These are phyloP conservation scores for Fopius arisanus DNA, from an alignment of 1,140 invertebrate species.

Conservation along the genomic window DNA sequence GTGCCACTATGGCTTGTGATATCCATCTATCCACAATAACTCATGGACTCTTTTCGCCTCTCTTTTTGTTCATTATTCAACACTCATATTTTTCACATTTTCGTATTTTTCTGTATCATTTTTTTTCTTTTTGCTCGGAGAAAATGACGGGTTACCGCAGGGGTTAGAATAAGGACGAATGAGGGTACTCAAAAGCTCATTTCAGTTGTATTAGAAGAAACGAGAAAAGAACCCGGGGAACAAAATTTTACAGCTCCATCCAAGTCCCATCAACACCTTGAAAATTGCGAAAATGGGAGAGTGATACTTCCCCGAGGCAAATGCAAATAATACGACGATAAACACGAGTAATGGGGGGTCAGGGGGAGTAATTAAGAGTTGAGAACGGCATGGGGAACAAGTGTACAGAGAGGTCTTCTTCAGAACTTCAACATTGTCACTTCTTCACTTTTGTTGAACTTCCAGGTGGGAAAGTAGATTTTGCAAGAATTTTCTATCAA, in stretches of 20 bases:
- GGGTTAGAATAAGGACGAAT: background rate
- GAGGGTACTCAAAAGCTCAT: constrained; percentile 11
- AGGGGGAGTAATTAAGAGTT: constrained; percentile 57
- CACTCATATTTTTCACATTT: background rate
- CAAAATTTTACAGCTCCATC: constrained; percentile 1
- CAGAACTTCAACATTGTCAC: constrained; percentile 10
- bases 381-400: constrained; percentile 41
- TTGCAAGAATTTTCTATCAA: background rate
- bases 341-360: constrained; percentile 51
- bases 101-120: no score
- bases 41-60: background rate
- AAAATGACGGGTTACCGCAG: background rate
- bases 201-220: constrained; percentile 12
- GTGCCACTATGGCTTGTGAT: background rate
- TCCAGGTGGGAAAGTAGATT: background rate
- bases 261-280: background rate
- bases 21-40: constrained; percentile 4
- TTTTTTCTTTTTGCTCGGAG: background rate
- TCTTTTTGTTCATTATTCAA: constrained; percentile 1
- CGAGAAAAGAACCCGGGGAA: background rate
- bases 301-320: constrained; percentile 4
- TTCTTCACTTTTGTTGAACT: background rate
- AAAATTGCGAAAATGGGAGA: constrained; percentile 7
- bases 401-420: background rate
- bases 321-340: constrained; percentile 43